Percentiles rank a stretch among this genome's conserved stretches.
phyloP scores from a whole-genome alignment of 2,888 invertebrate species.

The Parnassius glacialis region DNA sequence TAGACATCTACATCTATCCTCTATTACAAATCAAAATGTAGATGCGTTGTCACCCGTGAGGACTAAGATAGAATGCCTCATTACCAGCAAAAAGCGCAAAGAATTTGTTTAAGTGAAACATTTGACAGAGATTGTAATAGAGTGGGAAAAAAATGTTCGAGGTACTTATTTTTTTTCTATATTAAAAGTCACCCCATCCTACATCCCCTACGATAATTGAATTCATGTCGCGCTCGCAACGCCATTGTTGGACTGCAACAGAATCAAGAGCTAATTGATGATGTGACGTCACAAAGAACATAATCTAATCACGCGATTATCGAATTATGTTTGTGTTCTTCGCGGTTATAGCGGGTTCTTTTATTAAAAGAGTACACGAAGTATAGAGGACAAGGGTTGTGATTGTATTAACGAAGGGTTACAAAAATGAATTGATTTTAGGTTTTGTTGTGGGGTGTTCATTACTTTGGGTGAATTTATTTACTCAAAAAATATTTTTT shows the following conservation, averaged over 20 bases:
- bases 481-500: no score
- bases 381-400: slow-evolving; percentile 27
- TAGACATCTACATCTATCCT: no score
- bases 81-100: no score
- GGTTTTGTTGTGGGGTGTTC: no score
- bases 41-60: no score
- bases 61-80: no score
- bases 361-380: slow-evolving; percentile 33
- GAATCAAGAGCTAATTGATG: slow-evolving; percentile 32
- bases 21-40: no score
- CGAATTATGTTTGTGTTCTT: slow-evolving; percentile 63
- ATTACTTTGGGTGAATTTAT: no score
- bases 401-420: slow-evolving; percentile 23
- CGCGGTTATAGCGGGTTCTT: slow-evolving; percentile 41
- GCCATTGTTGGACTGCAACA: slow-evolving; percentile 30
- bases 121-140: no score
- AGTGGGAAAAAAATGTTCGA: no score
- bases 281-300: slow-evolving; percentile 58
- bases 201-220: slow-evolving; percentile 31
- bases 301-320: slow-evolving; percentile 64
- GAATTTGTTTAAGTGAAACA: no score
- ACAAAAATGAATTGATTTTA: neutral
- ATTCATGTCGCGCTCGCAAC: slow-evolving; percentile 27
- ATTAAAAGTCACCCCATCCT: slow-evolving; percentile 27
- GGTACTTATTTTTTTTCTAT: neutral